Evolutionary conservation across 2,113 vertebrate genomes (phyloP).

Genomic region (Gymnocephalus cernua): DNA sequence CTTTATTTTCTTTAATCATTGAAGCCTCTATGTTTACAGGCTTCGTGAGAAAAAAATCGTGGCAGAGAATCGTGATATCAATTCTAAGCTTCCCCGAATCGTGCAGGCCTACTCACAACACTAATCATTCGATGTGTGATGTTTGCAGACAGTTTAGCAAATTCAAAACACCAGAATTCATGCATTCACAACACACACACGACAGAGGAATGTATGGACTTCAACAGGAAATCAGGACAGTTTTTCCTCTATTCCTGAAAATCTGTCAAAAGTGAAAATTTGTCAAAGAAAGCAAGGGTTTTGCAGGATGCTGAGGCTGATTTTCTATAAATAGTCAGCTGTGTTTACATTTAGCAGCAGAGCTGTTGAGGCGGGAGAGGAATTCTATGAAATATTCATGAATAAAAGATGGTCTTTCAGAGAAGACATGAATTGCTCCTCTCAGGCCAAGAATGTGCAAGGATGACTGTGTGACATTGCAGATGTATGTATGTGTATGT

Average conservation of each 20-base stretch:
- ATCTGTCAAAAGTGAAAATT: conserved; percentile 28
- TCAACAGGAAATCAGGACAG: background rate
- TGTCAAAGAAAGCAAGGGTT: background rate
- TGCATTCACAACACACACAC: background rate
- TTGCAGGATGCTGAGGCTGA: conserved; percentile 13
- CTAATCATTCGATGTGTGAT: background rate
- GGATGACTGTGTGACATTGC: background rate
- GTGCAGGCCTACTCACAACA: no score
- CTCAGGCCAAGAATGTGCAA: conserved; percentile 21
- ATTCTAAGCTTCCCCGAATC: no score
- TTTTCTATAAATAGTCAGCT: conserved; percentile 67
- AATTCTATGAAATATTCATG: conserved; percentile 62
- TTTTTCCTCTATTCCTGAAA: conserved; percentile 52
- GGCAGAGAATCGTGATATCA: no score
- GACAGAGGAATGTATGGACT: background rate
- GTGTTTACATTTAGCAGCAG: conserved; percentile 64
- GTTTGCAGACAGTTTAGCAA: background rate
- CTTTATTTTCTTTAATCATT: no score
- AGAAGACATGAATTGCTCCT: conserved; percentile 37
- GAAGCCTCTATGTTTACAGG: no score
- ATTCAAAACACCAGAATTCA: background rate
- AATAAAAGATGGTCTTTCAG: conserved; percentile 65
- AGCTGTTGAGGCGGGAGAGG: conserved; percentile 21
- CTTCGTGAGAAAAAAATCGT: no score
- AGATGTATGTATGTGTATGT: background rate